Base-by-base conservation (phyloP, 2,797 vertebrate genomes). In the Percopsis omiscomaycus region DNA sequence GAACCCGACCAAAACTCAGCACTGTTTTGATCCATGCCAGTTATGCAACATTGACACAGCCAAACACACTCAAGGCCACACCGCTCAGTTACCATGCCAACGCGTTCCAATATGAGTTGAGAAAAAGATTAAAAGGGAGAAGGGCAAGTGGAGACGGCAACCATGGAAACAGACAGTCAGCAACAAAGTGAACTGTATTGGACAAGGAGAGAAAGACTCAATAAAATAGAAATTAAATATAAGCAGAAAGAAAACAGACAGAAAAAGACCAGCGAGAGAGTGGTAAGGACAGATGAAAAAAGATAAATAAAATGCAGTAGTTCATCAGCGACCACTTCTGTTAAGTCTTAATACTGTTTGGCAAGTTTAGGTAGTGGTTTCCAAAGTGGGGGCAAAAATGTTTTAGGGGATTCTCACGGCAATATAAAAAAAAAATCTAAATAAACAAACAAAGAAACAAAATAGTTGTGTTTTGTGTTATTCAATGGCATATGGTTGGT, bases 61-160 rank as follows among this genome's bases (percentile, higher is more conserved):
- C 54, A 61, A 27, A 59, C n/a, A 59, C n/a, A 57, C 22, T 54
- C 22, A 61, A 46, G 55, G 63, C 52, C 63, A 69, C 66, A 58
- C 10, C 59, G 48, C 75, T 76, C 65, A 69, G 79, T 87, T 80
- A 74, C 80, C 76, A 81, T 83, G 80, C 63, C 73, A 84, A 89
- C 83, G 65, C 66, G 75, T 72, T 77, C 64, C 76, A 68, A 71
- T 53, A 64, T 61, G 59, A 83, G 66, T 54, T 74, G 37, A 77
- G 48, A 71, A 11, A 74, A 66, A 78, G 55, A 15, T 56, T 70
- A 55, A 52, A 59, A 42, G 44, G 4, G 67, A 15, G 58, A 67
- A 52, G 65, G 71, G 47, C 12, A 2, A 70, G 48, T 22, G 58
- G 61, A 66, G 83, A 77, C 71, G 53, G 77, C 68, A 75, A 55